Base-by-base conservation (phyloP, 2,888 invertebrate genomes). In the Sarcophaga caerulescens region DNA sequence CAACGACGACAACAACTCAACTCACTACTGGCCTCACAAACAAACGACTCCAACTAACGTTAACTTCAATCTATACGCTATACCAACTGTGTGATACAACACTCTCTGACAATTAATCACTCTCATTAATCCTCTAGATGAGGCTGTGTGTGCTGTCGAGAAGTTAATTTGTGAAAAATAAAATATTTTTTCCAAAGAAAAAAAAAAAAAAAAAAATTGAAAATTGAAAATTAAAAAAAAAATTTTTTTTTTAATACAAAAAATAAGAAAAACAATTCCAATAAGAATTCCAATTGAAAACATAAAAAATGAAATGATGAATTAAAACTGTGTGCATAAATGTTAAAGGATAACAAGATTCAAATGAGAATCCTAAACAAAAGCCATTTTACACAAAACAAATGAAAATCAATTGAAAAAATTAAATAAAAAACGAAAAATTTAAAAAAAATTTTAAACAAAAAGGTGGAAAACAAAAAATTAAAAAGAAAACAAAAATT, bases 61-160 rank as follows among this genome's bases (percentile, higher is more conserved):
- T 10, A 60, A 21, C 60, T 19, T 60, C 60, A 60, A 69, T 63
- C 57, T 63, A n/a, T n/a, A n/a, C 52, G 65, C 73, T 19, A 65
- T 23, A 76, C 19, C 71, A 25, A 68, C 82, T 81, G 74, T 8
- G 8, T 35, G 35, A 8, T 35, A 35, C 35, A 81, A 81, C 80
- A 76, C 71, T 75, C 76, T 77, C 77, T 63, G 62, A 75, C 85
- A 86, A 86, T 86, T 86, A 86, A 86, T 86, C 86, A 86, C 84
- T 84, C 78, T 81, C 83, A 81, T 84, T 86, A 86, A 86, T 86
- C 86, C 86, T 85, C 75, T 23, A 73, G 82, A 75, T 84, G 80
- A 80, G 71, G 80, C 66, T 83, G 65, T 79, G 35, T 76, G 76
- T 76, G 83, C 62, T 85, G 65, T 79, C 47, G 66, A 80, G 25